These are phyloP conservation scores for Magallana angulata DNA, from an alignment of 1,140 invertebrate species.

Conservation along the genomic window DNA sequence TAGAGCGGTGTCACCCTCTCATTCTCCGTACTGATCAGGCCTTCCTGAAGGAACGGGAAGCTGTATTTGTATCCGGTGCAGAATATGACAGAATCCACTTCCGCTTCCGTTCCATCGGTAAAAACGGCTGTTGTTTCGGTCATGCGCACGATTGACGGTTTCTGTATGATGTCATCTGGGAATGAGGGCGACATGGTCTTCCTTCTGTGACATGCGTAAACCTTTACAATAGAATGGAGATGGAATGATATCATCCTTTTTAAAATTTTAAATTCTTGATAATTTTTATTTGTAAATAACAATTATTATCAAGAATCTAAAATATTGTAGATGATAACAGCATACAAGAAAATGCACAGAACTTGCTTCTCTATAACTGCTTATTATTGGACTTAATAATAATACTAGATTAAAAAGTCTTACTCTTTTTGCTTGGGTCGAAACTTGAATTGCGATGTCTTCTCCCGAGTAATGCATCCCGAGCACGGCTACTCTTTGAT, in stretches of 20 bases:
- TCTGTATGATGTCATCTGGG: slow-evolving; percentile 23
- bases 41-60: slow-evolving; percentile 87
- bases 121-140: slow-evolving; percentile 19
- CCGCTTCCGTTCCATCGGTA: slow-evolving; percentile 78
- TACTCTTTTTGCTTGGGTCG: slow-evolving; percentile 36
- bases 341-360: too few species aligned
- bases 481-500: slow-evolving; percentile 33
- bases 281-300: too few species aligned
- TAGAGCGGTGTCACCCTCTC: slow-evolving; percentile 90
- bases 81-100: slow-evolving; percentile 86
- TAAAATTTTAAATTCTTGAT: too few species aligned
- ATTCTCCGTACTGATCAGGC: slow-evolving; percentile 86
- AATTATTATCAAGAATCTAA: too few species aligned
- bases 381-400: neutral
- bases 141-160: slow-evolving; percentile 35
- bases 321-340: too few species aligned
- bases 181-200: slow-evolving; percentile 33
- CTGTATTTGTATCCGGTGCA: slow-evolving; percentile 91
- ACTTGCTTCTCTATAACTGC: too few species aligned
- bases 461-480: slow-evolving; percentile 40
- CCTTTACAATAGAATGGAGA: neutral
- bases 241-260: too few species aligned
- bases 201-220: slow-evolving; percentile 35
- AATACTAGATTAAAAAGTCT: neutral
- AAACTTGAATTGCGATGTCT: slow-evolving; percentile 38